Evolutionary conservation across 1,140 invertebrate genomes (phyloP).

Genomic region (Armadillidium nasatum): DNA sequence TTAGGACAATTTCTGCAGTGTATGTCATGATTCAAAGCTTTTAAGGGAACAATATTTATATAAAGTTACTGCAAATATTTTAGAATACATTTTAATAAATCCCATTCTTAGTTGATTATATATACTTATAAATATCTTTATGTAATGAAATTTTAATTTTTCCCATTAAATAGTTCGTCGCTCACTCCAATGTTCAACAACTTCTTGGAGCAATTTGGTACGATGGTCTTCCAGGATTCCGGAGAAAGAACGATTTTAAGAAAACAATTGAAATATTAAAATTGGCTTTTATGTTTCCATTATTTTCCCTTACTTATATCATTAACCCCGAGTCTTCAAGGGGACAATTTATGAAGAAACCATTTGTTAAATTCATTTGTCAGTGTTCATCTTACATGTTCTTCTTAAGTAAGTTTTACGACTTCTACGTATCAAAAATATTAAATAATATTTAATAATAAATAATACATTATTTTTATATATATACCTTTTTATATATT

Average conservation of each 20-base stretch:
- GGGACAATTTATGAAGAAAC: slow-evolving; percentile 77
- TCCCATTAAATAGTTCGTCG: slow-evolving; percentile 74
- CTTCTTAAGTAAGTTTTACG: slow-evolving; percentile 70
- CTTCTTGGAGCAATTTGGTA: slow-evolving; percentile 87
- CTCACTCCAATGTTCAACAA: slow-evolving; percentile 89
- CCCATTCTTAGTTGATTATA: background rate
- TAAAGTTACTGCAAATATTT: background rate
- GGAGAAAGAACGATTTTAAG: slow-evolving; percentile 67
- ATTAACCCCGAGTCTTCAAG: slow-evolving; percentile 70
- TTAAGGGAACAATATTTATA: no score
- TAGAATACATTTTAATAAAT: background rate
- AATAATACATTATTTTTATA: no score
- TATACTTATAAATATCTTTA: background rate
- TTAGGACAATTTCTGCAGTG: no score
- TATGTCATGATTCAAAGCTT: no score
- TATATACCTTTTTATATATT: no score
- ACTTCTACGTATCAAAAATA: no score
- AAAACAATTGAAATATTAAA: slow-evolving; percentile 68
- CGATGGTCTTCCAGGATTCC: slow-evolving; percentile 80
- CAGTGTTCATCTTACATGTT: slow-evolving; percentile 84
- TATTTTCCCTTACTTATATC: slow-evolving; percentile 80
- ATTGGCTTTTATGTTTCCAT: slow-evolving; percentile 75
- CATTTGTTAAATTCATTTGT: slow-evolving; percentile 90
- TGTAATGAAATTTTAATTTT: background rate
- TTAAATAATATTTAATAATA: no score